Evolutionary conservation across 2,888 invertebrate species (phyloP).

Genomic region (Diplazon laetatorius): DNA sequence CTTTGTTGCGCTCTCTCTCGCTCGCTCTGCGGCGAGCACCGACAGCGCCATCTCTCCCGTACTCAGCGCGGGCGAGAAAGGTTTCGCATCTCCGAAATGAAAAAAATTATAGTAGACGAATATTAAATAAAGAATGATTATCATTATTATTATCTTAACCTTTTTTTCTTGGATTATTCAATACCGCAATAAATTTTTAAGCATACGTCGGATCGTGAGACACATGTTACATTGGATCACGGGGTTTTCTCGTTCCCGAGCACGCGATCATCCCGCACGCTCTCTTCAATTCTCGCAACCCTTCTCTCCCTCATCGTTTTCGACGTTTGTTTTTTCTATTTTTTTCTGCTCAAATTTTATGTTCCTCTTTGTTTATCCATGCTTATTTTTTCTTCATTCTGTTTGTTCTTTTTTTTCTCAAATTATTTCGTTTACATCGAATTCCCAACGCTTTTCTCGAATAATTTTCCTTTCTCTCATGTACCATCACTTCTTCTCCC

Average conservation of each 20-base stretch:
- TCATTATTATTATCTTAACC: too few species aligned
- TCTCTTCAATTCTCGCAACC: slow-evolving; percentile 16
- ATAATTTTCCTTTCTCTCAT: slow-evolving; percentile 28
- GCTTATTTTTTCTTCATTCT: too few species aligned
- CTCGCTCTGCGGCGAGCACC: too few species aligned
- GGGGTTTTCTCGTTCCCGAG: slow-evolving; percentile 43
- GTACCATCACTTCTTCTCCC: slow-evolving; percentile 24
- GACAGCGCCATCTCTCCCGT: too few species aligned
- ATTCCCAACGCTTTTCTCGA: slow-evolving; percentile 10
- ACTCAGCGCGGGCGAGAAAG: too few species aligned
- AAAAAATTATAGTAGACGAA: too few species aligned
- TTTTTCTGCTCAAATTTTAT: too few species aligned
- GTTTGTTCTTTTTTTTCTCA: too few species aligned
- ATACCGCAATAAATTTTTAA: background rate
- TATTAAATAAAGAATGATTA: too few species aligned
- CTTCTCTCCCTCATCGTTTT: background rate
- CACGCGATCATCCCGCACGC: slow-evolving; percentile 40
- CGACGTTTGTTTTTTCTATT: background rate
- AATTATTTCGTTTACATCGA: slow-evolving; percentile 4
- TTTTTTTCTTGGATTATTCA: background rate
- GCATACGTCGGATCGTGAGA: background rate
- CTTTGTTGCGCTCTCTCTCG: too few species aligned
- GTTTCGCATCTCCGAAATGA: too few species aligned
- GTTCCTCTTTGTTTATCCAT: too few species aligned
- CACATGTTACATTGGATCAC: slow-evolving; percentile 24